Percentiles rank a stretch among this genome's conserved stretches.
Conservation (phyloP, 2,797 vertebrate genomes). For the Syncerus caffer region DNA sequence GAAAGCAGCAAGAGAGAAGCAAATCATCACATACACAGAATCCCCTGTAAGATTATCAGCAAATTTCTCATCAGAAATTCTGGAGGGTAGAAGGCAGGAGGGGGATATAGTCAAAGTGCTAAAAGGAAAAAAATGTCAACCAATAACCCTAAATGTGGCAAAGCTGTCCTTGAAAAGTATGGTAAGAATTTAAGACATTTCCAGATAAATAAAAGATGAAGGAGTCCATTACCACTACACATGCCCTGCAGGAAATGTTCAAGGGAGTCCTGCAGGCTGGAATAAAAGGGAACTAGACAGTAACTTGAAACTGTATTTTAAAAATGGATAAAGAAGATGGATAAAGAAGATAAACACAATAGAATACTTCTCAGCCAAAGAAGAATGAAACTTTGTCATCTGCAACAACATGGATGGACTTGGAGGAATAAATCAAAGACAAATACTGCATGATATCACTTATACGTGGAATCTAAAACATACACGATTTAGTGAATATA, state of each 20-base stretch:
- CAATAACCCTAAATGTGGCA: neutral
- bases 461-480: neutral
- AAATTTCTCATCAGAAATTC: neutral
- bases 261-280: neutral
- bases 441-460: neutral
- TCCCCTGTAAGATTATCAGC: neutral
- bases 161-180: neutral
- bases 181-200: neutral
- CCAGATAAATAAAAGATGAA: neutral
- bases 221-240: neutral
- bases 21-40: neutral
- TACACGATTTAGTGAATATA: neutral
- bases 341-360: neutral
- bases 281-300: neutral
- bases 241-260: neutral
- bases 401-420: neutral
- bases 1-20: neutral
- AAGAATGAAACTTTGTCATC: neutral
- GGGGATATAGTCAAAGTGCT: neutral
- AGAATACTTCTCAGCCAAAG: neutral
- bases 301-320: neutral
- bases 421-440: neutral
- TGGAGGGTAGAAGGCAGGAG: neutral
- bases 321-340: neutral
- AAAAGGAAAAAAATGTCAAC: neutral